These are phyloP conservation scores for Taxidea taxus DNA, from an alignment of 2,113 vertebrate species.

Conservation along the genomic window DNA sequence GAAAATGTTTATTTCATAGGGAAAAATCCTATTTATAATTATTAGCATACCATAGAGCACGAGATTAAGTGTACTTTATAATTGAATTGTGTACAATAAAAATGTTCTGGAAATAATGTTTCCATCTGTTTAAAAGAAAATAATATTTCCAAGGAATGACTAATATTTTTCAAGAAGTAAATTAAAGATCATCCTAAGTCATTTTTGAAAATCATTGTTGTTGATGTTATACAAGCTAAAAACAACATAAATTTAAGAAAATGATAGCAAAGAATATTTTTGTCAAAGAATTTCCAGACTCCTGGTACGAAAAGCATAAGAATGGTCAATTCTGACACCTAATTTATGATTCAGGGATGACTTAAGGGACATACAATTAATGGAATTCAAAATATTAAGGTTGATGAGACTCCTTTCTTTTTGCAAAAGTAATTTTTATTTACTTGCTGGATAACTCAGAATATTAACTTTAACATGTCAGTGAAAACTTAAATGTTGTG, in stretches of 20 bases:
- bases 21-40: conserved; percentile 8
- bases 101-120: neutral
- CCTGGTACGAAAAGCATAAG: neutral
- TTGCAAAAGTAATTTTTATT: conserved; percentile 23
- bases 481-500: neutral
- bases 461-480: conserved; percentile 30
- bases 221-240: neutral
- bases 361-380: neutral
- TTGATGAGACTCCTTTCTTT: neutral
- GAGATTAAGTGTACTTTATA: neutral
- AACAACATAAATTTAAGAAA: neutral
- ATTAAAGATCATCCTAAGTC: neutral
- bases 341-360: neutral
- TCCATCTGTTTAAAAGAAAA: neutral
- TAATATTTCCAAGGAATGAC: neutral
- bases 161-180: conserved; percentile 15
- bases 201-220: conserved; percentile 33
- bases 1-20: conserved; percentile 50
- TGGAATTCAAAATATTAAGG: neutral
- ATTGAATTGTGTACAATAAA: conserved; percentile 20
- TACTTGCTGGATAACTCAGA: conserved; percentile 30
- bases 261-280: neutral
- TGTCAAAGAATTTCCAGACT: neutral
- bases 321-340: neutral
- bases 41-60: neutral